A percentile compares a stretch with the other conserved stretches of the same genome.
These are phyloP conservation scores for Caenorhabditis sinica DNA, from an alignment of 2,888 invertebrate species.

Conservation along the genomic window DNA sequence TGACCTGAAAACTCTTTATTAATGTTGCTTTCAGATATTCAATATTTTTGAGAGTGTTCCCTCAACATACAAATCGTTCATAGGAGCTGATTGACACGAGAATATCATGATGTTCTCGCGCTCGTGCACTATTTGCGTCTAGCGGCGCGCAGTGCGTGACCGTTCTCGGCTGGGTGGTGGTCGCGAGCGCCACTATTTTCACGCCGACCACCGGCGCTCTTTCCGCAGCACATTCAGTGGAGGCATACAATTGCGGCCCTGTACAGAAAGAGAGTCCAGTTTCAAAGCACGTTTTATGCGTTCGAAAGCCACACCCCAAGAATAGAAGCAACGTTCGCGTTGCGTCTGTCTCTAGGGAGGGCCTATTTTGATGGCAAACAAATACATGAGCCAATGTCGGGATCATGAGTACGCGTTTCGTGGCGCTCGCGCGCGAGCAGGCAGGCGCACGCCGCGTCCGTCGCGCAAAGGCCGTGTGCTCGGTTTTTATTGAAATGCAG, in stretches of 20 bases:
- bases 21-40: too few species aligned
- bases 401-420: constrained; percentile 62
- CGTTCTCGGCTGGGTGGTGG: constrained; percentile 44
- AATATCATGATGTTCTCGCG: constrained; percentile 66
- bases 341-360: not conserved
- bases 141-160: constrained; percentile 63
- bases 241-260: constrained; percentile 40
- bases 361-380: constrained; percentile 61
- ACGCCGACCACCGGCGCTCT: constrained; percentile 43
- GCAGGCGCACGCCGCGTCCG: constrained; percentile 61
- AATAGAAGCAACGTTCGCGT: constrained; percentile 60
- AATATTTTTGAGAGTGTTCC: not conserved
- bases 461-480: constrained; percentile 36
- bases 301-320: constrained; percentile 45
- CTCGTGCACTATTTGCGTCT: constrained; percentile 59
- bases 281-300: constrained; percentile 64
- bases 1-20: constrained; percentile 74
- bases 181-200: constrained; percentile 57
- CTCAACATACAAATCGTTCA: constrained; percentile 17
- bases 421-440: constrained; percentile 28
- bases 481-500: constrained; percentile 42
- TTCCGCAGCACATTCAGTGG: constrained; percentile 45
- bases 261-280: constrained; percentile 44
- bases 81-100: constrained; percentile 49
- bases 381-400: constrained; percentile 65